A percentile compares a stretch with the other conserved stretches of the same genome.
These are phyloP conservation scores for Otolemur crassicaudatus DNA, from an alignment of 2,797 vertebrate genomes.

Conservation along the genomic window DNA sequence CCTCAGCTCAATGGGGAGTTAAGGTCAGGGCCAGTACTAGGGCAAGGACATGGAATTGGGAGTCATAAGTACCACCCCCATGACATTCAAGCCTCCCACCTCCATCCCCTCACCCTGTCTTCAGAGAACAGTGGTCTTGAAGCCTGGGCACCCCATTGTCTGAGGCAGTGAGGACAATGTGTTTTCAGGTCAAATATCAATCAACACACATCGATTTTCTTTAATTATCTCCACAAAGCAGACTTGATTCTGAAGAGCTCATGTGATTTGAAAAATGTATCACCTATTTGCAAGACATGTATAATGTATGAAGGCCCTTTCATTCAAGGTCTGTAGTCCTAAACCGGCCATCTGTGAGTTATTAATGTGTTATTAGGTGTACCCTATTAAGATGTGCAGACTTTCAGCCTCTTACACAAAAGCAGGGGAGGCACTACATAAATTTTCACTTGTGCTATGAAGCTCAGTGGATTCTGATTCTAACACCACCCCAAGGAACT, in stretches of 20 bases:
- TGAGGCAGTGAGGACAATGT: background rate
- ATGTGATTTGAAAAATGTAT: slow-evolving; percentile 65
- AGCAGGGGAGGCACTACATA: slow-evolving; percentile 16
- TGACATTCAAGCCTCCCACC: background rate
- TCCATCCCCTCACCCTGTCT: background rate
- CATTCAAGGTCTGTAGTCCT: slow-evolving; percentile 8
- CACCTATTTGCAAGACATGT: slow-evolving; percentile 65
- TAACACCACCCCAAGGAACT: slow-evolving; percentile 16
- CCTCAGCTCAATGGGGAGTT: background rate
- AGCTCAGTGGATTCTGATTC: slow-evolving; percentile 28
- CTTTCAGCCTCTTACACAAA: slow-evolving; percentile 5
- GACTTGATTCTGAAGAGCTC: slow-evolving; percentile 59
- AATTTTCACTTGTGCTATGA: slow-evolving; percentile 15
- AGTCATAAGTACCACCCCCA: background rate
- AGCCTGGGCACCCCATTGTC: background rate
- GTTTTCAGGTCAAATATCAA: slow-evolving; percentile 64
- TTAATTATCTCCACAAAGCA: slow-evolving; percentile 75
- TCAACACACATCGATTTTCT: slow-evolving; percentile 58
- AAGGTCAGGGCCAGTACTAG: background rate
- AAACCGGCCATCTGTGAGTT: slow-evolving; percentile 50
- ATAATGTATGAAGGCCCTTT: slow-evolving; percentile 64
- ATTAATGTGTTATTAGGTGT: slow-evolving; percentile 66
- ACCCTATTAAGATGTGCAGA: slow-evolving; percentile 55
- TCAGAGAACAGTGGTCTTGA: background rate
- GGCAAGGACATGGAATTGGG: fast-evolving